Conservation (phyloP, 2,888 invertebrate genomes). For the Drosophila colorata region DNA sequence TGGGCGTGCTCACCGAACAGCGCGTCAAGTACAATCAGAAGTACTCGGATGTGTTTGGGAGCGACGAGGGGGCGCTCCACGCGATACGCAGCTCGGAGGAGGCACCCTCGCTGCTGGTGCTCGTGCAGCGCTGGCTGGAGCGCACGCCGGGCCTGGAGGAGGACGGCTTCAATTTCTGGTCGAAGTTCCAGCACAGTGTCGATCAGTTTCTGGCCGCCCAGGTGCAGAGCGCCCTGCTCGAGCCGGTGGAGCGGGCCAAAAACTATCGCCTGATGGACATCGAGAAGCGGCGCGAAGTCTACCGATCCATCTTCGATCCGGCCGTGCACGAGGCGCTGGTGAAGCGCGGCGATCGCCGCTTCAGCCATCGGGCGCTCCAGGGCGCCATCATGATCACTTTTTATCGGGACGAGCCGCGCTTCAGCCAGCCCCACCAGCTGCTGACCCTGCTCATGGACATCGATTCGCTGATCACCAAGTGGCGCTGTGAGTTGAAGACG, state of each 20-base stretch:
- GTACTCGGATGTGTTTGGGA: conserved; percentile 94
- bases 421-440: conserved; percentile 98
- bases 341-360: conserved; percentile 90
- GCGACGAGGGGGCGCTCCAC: conserved; percentile 88
- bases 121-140: conserved; percentile 97
- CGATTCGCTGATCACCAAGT: conserved; percentile 98
- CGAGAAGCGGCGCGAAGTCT: conserved; percentile 92
- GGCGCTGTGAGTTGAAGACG: conserved; percentile 93
- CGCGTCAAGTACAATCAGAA: conserved; percentile 97
- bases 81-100: conserved; percentile 90
- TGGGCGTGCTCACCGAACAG: conserved; percentile 92
- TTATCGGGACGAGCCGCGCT: conserved; percentile 98
- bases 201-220: conserved; percentile 90
- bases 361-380: conserved; percentile 96
- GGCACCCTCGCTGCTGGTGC: conserved; percentile 93
- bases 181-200: conserved; percentile 92
- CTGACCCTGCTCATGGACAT: conserved; percentile 98
- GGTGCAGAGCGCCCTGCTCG: conserved; percentile 86
- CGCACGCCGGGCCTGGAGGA: conserved; percentile 96
- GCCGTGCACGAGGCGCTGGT: conserved; percentile 93
- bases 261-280: conserved; percentile 90
- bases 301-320: conserved; percentile 95
- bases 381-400: conserved; percentile 99
- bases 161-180: conserved; percentile 97
- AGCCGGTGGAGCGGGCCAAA: conserved; percentile 88